Base-by-base conservation (phyloP, 2,113 vertebrate genomes). In the Seriola rivoliana region DNA sequence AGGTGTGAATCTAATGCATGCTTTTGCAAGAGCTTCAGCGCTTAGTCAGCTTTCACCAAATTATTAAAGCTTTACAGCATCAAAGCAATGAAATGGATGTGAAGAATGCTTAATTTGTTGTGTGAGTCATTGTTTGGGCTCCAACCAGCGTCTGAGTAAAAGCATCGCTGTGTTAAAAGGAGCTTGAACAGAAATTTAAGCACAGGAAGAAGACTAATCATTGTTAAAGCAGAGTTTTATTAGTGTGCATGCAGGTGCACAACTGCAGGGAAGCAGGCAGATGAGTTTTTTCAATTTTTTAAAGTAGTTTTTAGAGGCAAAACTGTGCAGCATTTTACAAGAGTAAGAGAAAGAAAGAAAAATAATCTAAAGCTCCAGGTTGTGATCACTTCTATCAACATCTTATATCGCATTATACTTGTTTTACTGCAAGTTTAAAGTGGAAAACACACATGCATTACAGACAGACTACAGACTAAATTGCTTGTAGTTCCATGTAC, bases 101-200 rank as follows among this genome's bases (percentile, higher is more conserved):
- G 66, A 84, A 69, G n/a, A 57, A 62, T 25, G 38, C 48, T 68
- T 75, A 12, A 59, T 74, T 58, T 82, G 58, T 48, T 34, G 42
- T 8, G 62, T 17, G 64, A 75, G 29, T 85, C 71, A 54, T 40
- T 64, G 52, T 55, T 57, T 83, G 48, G 14, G 17, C 32, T 62
- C 25, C 40, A 54, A 63, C 55, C 68, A 62, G 67, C 48, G 5
- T 67, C 71, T 54, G 50, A 72, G 57, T 42, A 34, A 69, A 75
- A 78, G 66, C 74, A 23, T 63, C 38, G 7, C 32, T 57, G 25
- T 60, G 63, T 54, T 62, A 44, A 29, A 29, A 65, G 21, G 59
- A 40, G 70, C 60, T 34, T 54, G 59, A 76, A 67, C 71, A 60
- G 32, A 50, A 44, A 71, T 10, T 25, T 42, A 74, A 14, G n/a